These are phyloP conservation scores for Sarcophaga caerulescens DNA, from an alignment of 2,888 invertebrate species.

Conservation along the genomic window DNA sequence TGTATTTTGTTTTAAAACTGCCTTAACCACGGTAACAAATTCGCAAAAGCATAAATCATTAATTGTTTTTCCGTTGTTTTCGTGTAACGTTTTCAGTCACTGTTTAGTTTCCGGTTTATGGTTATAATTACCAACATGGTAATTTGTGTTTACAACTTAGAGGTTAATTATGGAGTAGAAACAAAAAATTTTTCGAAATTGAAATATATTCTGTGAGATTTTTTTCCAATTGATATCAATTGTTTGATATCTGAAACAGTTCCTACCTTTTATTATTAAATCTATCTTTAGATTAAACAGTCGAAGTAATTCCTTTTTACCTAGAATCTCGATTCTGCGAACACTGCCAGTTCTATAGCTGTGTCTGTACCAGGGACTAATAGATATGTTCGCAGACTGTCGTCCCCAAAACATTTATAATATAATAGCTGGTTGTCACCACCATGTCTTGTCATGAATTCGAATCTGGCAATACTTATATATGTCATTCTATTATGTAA, in stretches of 20 bases:
- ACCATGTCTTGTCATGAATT: too few relatives aligned
- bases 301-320: too few relatives aligned
- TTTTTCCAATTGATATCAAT: neutral
- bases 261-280: too few relatives aligned
- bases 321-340: too few relatives aligned
- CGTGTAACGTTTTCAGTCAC: conserved; percentile 6
- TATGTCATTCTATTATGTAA: too few relatives aligned
- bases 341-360: too few relatives aligned
- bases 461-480: too few relatives aligned
- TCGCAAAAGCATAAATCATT: conserved; percentile 33
- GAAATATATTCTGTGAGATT: neutral
- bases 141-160: conserved; percentile 24
- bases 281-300: too few relatives aligned
- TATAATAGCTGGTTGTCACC: too few relatives aligned
- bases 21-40: conserved; percentile 2
- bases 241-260: neutral
- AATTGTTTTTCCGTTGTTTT: conserved; percentile 32
- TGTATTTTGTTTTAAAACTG: neutral
- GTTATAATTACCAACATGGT: conserved; percentile 47
- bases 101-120: conserved; percentile 43
- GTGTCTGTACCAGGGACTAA: too few relatives aligned
- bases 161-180: conserved; percentile 28
- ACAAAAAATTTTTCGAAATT: neutral
- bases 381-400: too few relatives aligned
- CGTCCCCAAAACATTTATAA: too few relatives aligned